Conservation (phyloP, 2,888 invertebrate species). For the Drosophila stalkeri region DNA sequence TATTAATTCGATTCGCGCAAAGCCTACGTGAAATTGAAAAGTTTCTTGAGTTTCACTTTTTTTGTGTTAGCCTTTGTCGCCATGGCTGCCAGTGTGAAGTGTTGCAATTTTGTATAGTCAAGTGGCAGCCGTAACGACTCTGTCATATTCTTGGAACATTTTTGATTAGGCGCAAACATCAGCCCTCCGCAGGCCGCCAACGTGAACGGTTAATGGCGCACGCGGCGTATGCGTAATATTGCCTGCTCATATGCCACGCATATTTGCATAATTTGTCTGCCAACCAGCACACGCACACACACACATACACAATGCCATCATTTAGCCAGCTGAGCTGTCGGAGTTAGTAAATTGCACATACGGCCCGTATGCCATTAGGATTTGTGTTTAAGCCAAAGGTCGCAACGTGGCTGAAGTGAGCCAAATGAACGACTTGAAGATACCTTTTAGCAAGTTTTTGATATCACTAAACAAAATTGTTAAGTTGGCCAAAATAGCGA, state of each 20-base stretch:
- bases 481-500: not conserved
- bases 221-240: constrained; percentile 77
- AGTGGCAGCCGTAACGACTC: constrained; percentile 38
- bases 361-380: constrained; percentile 60
- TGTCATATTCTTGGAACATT: constrained; percentile 51
- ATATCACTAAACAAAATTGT: not conserved
- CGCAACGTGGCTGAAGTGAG: not conserved
- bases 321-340: constrained; percentile 71
- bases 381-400: constrained; percentile 19
- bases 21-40: not conserved
- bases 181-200: not conserved
- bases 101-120: constrained; percentile 29
- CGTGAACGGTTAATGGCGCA: constrained; percentile 68
- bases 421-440: not conserved
- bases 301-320: constrained; percentile 50
- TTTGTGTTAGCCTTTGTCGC: constrained; percentile 4
- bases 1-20: not conserved
- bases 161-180: constrained; percentile 67
- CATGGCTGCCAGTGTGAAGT: constrained; percentile 10
- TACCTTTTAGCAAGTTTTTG: not conserved
- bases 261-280: constrained; percentile 76
- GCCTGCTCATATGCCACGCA: constrained; percentile 67
- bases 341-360: constrained; percentile 79
- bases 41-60: not conserved
- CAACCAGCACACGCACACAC: constrained; percentile 12